Evolutionary conservation across 2,888 invertebrate genomes (phyloP).

Genomic region (Eupithecia tripunctaria): DNA sequence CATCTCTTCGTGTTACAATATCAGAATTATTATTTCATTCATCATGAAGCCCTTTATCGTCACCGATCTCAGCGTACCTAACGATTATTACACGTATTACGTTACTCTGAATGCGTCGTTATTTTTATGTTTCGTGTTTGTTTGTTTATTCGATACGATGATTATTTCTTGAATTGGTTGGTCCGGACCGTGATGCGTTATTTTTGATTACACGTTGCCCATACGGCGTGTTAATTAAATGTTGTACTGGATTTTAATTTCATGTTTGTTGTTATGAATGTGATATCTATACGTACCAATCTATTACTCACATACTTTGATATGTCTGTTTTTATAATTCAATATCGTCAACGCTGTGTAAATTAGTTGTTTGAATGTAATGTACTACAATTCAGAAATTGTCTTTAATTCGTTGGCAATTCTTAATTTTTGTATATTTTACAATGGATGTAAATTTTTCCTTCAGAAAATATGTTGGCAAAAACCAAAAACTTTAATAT

Average conservation of each 20-base stretch:
- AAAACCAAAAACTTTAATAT: too few relatives aligned
- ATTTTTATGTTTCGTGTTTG: conserved; percentile 68
- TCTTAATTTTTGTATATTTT: conserved; percentile 1
- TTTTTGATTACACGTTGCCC: conserved; percentile 77
- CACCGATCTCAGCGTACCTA: conserved; percentile 74
- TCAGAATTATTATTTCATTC: conserved; percentile 80
- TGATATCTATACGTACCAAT: conserved; percentile 23
- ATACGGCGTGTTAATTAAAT: conserved; percentile 73
- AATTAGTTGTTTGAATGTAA: neutral
- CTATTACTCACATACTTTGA: neutral
- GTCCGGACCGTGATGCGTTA: conserved; percentile 67
- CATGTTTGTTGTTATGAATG: conserved; percentile 57
- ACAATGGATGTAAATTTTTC: neutral
- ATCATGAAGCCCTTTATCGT: conserved; percentile 78
- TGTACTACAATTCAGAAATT: neutral
- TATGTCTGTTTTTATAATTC: neutral
- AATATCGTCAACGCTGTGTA: neutral
- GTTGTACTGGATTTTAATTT: conserved; percentile 73
- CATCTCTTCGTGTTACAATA: conserved; percentile 69
- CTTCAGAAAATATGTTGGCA: too few relatives aligned
- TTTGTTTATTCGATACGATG: conserved; percentile 75
- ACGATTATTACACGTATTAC: conserved; percentile 80
- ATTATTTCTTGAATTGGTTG: conserved; percentile 68
- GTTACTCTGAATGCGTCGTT: conserved; percentile 74
- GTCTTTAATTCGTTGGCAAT: neutral